phyloP scores from a whole-genome alignment of 2,797 vertebrate genomes.

The Uromys caudimaculatus region DNA sequence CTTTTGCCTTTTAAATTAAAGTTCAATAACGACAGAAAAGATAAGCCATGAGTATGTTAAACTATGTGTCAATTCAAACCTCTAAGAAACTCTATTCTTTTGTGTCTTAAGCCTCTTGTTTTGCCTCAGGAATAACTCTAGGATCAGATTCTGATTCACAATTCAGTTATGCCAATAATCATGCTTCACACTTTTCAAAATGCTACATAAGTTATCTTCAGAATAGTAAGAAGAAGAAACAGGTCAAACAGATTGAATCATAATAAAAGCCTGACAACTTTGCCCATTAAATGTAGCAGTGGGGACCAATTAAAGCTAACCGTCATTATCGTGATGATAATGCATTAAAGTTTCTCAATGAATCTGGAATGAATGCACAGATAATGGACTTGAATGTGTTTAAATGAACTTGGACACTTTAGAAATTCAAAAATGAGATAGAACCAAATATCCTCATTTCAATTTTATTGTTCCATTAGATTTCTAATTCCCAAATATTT shows the following conservation, averaged over 20 bases:
- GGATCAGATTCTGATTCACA: neutral
- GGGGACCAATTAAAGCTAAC: conserved; percentile 46
- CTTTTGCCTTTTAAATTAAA: neutral
- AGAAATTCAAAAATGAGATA: conserved; percentile 53
- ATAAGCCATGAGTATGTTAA: neutral
- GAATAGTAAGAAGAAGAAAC: conserved; percentile 26
- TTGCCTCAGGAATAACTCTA: neutral
- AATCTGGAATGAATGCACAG: conserved; percentile 26
- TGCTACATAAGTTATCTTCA: conserved; percentile 19
- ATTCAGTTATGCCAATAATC: conserved; percentile 11
- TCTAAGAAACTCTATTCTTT: neutral
- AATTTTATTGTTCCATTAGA: conserved; percentile 46
- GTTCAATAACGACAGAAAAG: neutral
- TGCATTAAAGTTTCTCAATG: conserved; percentile 49
- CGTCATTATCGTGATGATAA: conserved; percentile 17
- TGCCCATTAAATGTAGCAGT: conserved; percentile 35
- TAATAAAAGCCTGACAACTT: conserved; percentile 51
- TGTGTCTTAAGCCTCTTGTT: neutral
- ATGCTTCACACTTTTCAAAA: conserved; percentile 9
- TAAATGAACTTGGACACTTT: conserved; percentile 44
- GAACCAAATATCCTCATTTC: neutral
- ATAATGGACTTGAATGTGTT: conserved; percentile 54
- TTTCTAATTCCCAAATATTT: conserved; percentile 34
- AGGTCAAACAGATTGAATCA: conserved; percentile 17
- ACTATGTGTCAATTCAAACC: neutral